Percentiles rank a stretch among this genome's conserved stretches.
Conservation (phyloP, 2,113 vertebrate genomes). For the Hyaena hyaena region DNA sequence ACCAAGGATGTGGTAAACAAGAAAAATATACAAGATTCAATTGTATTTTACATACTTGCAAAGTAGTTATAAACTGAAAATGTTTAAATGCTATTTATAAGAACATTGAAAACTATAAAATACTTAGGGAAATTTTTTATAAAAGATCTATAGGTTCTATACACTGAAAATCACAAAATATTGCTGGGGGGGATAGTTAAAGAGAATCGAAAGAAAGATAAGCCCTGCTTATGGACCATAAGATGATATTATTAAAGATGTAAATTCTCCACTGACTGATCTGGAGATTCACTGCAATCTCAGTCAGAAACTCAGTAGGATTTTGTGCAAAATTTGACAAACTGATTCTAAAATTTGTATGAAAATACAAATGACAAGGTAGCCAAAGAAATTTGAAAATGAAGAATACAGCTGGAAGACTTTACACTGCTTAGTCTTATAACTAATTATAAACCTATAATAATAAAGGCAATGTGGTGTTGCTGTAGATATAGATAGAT, state of each 20-base stretch:
- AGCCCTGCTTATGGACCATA: neutral
- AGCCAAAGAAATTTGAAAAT: neutral
- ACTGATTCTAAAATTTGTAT: conserved; percentile 20
- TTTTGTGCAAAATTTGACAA: conserved; percentile 17
- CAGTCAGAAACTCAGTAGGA: neutral
- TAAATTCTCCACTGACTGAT: neutral
- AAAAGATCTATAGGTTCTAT: neutral
- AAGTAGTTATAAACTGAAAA: neutral
- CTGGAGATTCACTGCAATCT: neutral
- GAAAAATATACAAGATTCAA: neutral
- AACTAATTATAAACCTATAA: neutral
- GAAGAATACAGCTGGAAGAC: neutral
- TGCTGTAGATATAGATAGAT: neutral
- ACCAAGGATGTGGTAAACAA: neutral
- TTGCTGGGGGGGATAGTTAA: neutral
- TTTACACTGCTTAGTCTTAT: neutral
- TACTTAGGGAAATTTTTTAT: neutral
- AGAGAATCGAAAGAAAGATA: neutral
- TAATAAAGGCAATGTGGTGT: neutral
- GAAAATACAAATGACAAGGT: conserved; percentile 46
- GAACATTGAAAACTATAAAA: neutral
- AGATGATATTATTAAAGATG: neutral
- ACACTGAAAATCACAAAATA: neutral
- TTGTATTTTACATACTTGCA: neutral
- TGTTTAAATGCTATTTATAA: neutral